phyloP scores from a whole-genome alignment of 1,140 invertebrate genomes.

The Lanistes nyassanus region DNA sequence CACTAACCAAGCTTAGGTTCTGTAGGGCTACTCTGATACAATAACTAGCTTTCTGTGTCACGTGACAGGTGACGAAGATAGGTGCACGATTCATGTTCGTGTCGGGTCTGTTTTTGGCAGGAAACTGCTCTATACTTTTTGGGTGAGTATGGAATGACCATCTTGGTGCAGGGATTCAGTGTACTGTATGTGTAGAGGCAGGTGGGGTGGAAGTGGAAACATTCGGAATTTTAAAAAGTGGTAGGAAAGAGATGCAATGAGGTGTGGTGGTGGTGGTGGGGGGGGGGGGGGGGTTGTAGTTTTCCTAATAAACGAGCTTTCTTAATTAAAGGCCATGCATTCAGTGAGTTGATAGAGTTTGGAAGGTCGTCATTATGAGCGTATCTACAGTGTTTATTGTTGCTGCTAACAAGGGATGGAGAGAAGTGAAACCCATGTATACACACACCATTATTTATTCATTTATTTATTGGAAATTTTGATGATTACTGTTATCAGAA shows the following conservation, averaged over 20 bases:
- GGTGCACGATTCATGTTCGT: slow-evolving; percentile 88
- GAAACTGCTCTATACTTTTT: slow-evolving; percentile 76
- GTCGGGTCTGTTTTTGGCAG: slow-evolving; percentile 79
- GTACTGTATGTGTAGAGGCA: neutral
- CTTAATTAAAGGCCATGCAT: too few species aligned
- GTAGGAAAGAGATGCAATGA: neutral
- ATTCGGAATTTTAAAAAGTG: neutral
- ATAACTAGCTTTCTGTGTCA: neutral
- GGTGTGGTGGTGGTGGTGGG: neutral
- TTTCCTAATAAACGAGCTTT: neutral
- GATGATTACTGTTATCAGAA: neutral
- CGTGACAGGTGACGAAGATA: slow-evolving; percentile 76
- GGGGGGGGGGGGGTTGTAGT: neutral
- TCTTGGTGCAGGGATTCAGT: neutral
- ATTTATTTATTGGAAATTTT: neutral
- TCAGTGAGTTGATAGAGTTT: too few species aligned
- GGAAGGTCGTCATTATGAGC: too few species aligned
- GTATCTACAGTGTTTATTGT: too few species aligned
- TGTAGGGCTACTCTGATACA: too few species aligned
- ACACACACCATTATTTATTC: neutral
- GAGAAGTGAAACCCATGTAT: neutral
- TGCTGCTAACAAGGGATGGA: too few species aligned
- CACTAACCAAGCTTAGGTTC: too few species aligned
- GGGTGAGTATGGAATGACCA: slow-evolving; percentile 70
- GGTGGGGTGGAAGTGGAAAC: neutral